Conservation (phyloP, 2,113 vertebrate genomes). For the Corvus cornix region DNA sequence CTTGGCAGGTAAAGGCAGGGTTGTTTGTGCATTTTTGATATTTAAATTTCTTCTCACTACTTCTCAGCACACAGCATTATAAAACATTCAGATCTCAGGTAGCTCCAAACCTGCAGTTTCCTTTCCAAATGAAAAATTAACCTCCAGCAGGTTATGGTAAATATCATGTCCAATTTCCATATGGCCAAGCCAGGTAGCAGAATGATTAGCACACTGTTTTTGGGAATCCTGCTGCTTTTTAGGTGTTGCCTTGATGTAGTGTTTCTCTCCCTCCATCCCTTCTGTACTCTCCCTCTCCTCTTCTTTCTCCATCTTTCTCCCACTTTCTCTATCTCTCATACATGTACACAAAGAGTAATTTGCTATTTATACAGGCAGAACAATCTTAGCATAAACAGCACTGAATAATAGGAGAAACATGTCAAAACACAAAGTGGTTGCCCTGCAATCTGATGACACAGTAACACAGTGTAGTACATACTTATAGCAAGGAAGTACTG, state of each 20-base stretch:
- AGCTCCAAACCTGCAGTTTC: neutral
- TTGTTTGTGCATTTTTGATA: neutral
- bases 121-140: neutral
- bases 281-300: neutral
- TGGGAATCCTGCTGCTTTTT: neutral
- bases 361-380: neutral
- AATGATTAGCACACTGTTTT: neutral
- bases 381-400: neutral
- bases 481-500: neutral
- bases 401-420: neutral
- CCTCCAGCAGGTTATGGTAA: neutral
- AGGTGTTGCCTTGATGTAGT: fast-evolving
- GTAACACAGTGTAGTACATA: neutral
- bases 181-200: neutral
- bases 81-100: neutral
- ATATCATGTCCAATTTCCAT: neutral
- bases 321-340: neutral
- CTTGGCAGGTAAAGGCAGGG: neutral
- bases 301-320: neutral
- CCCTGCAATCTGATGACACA: neutral
- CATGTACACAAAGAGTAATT: neutral
- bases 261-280: neutral
- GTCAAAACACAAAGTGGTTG: neutral
- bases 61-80: neutral
- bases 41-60: neutral